These are phyloP conservation scores for Dromiciops gliroides DNA, from an alignment of 2,113 vertebrate genomes.

Conservation along the genomic window DNA sequence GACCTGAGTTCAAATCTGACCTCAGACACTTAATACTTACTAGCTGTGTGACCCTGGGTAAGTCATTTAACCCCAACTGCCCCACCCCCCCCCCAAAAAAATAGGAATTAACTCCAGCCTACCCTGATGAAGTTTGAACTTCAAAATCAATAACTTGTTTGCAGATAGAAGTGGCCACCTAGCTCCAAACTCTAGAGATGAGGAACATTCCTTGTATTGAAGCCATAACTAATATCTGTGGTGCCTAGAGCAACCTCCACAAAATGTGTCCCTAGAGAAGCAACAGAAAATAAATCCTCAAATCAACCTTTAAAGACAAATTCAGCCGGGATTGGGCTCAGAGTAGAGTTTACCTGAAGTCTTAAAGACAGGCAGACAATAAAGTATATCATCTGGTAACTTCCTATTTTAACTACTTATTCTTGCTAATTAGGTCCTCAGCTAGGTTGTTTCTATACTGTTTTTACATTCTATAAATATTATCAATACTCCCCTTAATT, in stretches of 20 bases:
- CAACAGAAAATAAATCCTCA: neutral
- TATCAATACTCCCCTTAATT: neutral
- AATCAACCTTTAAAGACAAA: neutral
- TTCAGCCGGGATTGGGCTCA: neutral
- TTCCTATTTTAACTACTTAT: neutral
- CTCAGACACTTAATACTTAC: no score
- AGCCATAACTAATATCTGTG: neutral
- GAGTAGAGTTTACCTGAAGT: no score
- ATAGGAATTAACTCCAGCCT: no score
- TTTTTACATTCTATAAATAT: neutral
- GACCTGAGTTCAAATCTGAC: no score
- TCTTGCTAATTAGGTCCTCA: neutral
- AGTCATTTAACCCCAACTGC: no score
- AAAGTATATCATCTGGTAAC: no score
- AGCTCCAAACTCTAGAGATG: neutral
- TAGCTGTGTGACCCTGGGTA: no score
- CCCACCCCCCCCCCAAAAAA: no score
- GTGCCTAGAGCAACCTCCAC: neutral
- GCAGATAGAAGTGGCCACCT: neutral
- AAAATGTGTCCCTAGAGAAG: neutral
- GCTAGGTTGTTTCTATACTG: neutral
- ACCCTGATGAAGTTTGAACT: neutral
- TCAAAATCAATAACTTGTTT: neutral
- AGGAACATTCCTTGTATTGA: neutral
- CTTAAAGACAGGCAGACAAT: no score